phyloP scores from a whole-genome alignment of 2,797 vertebrate species.

The Poecile montanus region DNA sequence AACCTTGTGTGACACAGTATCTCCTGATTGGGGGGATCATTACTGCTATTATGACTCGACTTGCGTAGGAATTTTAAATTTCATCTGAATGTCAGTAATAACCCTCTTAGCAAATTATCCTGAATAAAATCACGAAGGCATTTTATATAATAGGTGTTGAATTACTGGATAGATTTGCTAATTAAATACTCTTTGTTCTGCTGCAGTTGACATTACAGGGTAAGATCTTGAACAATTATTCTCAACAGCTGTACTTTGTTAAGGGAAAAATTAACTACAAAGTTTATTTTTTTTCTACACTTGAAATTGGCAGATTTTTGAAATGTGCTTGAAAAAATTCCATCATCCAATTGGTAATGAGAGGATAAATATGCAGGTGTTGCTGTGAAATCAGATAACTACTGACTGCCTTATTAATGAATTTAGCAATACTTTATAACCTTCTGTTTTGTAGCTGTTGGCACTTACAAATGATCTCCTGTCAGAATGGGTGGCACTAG shows the following conservation, averaged over 20 bases:
- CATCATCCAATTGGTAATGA: slow-evolving; percentile 83
- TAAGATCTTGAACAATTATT: slow-evolving; percentile 88
- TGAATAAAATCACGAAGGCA: slow-evolving; percentile 97
- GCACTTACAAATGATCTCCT: slow-evolving; percentile 76
- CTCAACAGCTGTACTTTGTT: slow-evolving; percentile 88
- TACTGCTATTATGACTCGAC: slow-evolving; percentile 94
- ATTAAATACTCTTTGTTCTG: slow-evolving; percentile 93
- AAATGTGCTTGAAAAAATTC: slow-evolving; percentile 83
- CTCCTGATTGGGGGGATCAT: slow-evolving; percentile 95
- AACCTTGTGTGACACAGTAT: slow-evolving; percentile 86
- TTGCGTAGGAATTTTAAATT: slow-evolving; percentile 92
- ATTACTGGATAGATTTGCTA: slow-evolving; percentile 93
- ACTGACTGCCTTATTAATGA: slow-evolving; percentile 82
- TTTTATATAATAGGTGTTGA: slow-evolving; percentile 92
- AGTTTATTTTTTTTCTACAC: slow-evolving; percentile 81
- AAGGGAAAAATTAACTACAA: slow-evolving; percentile 86
- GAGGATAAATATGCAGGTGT: slow-evolving; percentile 86
- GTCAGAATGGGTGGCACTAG: slow-evolving; percentile 74
- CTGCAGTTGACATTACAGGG: slow-evolving; percentile 88
- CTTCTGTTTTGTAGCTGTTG: slow-evolving; percentile 75
- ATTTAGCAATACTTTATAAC: slow-evolving; percentile 76
- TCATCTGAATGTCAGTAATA: slow-evolving; percentile 97
- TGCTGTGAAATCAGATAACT: slow-evolving; percentile 84
- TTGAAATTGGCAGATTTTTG: slow-evolving; percentile 86
- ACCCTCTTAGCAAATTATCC: slow-evolving; percentile 99